These are phyloP conservation scores for Phengaris arion DNA, from an alignment of 2,888 invertebrate genomes.

Conservation along the genomic window DNA sequence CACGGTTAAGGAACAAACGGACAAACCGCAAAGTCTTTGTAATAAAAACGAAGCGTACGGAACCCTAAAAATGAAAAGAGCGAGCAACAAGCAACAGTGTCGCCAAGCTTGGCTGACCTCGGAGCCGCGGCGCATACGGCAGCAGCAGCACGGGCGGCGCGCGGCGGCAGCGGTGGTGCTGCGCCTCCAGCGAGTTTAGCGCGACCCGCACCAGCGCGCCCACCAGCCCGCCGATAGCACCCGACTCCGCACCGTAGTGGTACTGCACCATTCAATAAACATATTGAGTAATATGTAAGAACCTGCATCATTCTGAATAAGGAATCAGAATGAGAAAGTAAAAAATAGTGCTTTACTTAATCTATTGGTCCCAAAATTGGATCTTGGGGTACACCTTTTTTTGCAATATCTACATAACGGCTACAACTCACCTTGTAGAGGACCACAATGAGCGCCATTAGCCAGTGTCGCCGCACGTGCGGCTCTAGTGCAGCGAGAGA, in stretches of 20 bases:
- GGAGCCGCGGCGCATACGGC: slow-evolving; percentile 73
- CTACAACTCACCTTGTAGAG: slow-evolving; percentile 89
- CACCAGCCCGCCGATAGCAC: slow-evolving; percentile 81
- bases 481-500: slow-evolving; percentile 94
- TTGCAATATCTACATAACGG: no score
- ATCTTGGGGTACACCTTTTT: no score
- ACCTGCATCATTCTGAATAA: no score
- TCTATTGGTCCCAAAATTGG: no score
- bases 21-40: no score
- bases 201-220: slow-evolving; percentile 92
- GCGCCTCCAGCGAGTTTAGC: slow-evolving; percentile 93
- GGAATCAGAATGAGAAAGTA: no score
- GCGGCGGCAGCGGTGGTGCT: slow-evolving; percentile 93
- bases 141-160: slow-evolving; percentile 90
- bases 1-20: no score
- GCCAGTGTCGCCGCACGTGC: slow-evolving; percentile 93
- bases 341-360: no score
- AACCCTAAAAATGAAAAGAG: no score
- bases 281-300: no score
- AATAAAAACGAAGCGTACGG: no score
- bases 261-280: slow-evolving; percentile 73
- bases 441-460: slow-evolving; percentile 94
- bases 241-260: slow-evolving; percentile 85
- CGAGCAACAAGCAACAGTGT: no score
- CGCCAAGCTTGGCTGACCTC: background rate